Evolutionary conservation across 2,797 vertebrate species (phyloP).

Genomic region (Melanotaenia parkinsoni): DNA sequence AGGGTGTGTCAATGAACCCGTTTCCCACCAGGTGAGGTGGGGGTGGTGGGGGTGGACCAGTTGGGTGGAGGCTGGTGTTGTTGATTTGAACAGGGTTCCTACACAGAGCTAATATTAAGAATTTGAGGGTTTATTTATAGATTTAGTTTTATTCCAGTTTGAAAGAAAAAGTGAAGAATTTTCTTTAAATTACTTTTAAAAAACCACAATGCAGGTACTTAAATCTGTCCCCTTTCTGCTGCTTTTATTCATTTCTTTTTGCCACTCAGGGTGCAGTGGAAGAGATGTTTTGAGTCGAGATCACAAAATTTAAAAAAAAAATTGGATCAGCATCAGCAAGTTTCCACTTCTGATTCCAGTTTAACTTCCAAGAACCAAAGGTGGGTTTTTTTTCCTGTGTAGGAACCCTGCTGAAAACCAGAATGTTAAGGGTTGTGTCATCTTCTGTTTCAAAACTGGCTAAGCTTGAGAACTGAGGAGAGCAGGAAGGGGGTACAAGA

Average conservation of each 20-base stretch:
- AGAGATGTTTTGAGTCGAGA: too few species aligned
- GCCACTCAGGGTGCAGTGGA: too few species aligned
- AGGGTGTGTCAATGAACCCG: constrained; percentile 38
- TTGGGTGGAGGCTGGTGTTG: constrained; percentile 19
- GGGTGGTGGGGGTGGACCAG: constrained; percentile 2
- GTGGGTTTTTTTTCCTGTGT: constrained; percentile 35
- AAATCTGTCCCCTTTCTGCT: constrained; percentile 1
- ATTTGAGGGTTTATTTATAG: too few species aligned
- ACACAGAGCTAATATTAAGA: constrained; percentile 11
- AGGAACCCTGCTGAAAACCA: constrained; percentile 32
- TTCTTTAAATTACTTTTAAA: neutral
- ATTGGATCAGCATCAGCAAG: neutral
- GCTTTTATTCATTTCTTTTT: neutral
- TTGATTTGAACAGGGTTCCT: constrained; percentile 41
- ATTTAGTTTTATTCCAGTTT: neutral
- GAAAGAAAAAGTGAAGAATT: neutral
- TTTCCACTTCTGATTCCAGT: neutral
- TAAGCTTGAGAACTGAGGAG: constrained; percentile 49
- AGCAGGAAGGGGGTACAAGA: constrained; percentile 25
- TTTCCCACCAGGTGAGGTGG: constrained; percentile 30
- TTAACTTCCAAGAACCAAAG: neutral
- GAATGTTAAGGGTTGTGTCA: constrained; percentile 16
- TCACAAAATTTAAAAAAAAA: too few species aligned
- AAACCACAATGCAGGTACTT: neutral
- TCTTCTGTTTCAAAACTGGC: constrained; percentile 37